Base-by-base conservation (phyloP, 2,797 vertebrate genomes). In the Parauchenoglanis punctatus region DNA sequence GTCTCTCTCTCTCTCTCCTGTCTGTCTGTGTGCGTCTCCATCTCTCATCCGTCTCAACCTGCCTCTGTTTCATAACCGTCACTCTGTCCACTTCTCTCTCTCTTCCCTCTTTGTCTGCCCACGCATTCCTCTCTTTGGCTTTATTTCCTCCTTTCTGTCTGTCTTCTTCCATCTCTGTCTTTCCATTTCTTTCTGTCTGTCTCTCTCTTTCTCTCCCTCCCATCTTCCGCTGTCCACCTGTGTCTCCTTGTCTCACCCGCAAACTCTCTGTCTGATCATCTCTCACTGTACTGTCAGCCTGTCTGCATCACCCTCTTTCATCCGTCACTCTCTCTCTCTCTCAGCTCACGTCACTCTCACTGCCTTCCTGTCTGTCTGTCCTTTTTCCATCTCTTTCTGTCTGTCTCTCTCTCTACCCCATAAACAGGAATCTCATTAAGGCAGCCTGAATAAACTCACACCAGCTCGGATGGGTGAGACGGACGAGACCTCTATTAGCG, bases 311-410 rank as follows among this genome's bases (percentile, higher is more conserved):
- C 54, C 10, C 11, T 35, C 8, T 15, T 44, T 44, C 31, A 8
- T 49, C 31, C 46, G 58, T 63, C 25, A 28, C 52, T 7, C 11
- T 23, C 75, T 25, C 67, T 63, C 67, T 72, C 52, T 78, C 40
- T 85, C 25, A n/a, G 35, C 81, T 67, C 25, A 25, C 65, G 40
- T 28, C 25, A 46, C 40, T 83, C 81, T 65, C 59, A 12, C 25
- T 46, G 5, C 46, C 40, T 86, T 44, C 31, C 87, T 90, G 85
- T 90, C 88, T 54, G 3, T 85, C n/a, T 40, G 56, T 28, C 10
- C 83, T 88, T 91, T 90, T 76, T 75, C 89, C 86, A 83, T 91
- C 67, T 89, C 90, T 87, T 82, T 88, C 85, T 81, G 87, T 78
- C 80, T 91, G 89, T 91, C 89, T 81, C 81, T 85, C 85, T 81